Evolutionary conservation across 2,113 vertebrate genomes (phyloP).

Genomic region (Silurus meridionalis): DNA sequence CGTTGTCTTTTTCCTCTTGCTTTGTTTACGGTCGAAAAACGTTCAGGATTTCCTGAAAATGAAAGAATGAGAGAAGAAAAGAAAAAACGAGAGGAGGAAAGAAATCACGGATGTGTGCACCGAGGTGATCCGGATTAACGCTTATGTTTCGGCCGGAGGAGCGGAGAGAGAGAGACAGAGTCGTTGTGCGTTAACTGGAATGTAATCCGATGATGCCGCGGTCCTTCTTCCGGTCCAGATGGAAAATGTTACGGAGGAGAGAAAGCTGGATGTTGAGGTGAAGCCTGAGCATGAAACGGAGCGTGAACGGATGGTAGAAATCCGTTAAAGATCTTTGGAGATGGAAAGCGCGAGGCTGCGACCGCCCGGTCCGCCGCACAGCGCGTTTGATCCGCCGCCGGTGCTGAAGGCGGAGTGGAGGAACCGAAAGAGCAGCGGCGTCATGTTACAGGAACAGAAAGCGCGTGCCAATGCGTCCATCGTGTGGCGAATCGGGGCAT

Average conservation of each 20-base stretch:
- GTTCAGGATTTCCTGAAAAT: too few species aligned
- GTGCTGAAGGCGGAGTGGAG: conserved; percentile 20
- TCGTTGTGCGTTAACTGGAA: not conserved
- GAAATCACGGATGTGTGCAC: not conserved
- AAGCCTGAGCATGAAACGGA: not conserved
- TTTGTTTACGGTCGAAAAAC: not conserved
- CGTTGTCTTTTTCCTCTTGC: not conserved
- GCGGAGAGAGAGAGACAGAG: not conserved
- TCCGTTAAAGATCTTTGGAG: not conserved
- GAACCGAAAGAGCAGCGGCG: conserved; percentile 29
- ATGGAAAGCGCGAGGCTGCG: not conserved
- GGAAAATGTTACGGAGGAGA: not conserved
- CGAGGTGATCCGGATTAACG: conserved; percentile 2
- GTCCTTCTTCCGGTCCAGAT: conserved; percentile 1
- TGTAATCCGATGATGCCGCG: conserved; percentile 14
- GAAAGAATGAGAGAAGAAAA: not conserved
- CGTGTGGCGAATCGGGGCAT: conserved; percentile 42
- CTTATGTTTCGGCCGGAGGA: not conserved
- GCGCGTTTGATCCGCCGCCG: conserved; percentile 20
- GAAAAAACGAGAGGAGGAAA: not conserved
- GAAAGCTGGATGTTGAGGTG: not conserved
- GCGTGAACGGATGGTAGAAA: not conserved
- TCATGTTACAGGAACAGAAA: conserved; percentile 19
- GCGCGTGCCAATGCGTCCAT: conserved; percentile 34
- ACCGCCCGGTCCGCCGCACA: conserved; percentile 19